phyloP scores from a whole-genome alignment of 2,797 vertebrate genomes.

The Acipenser ruthenus region DNA sequence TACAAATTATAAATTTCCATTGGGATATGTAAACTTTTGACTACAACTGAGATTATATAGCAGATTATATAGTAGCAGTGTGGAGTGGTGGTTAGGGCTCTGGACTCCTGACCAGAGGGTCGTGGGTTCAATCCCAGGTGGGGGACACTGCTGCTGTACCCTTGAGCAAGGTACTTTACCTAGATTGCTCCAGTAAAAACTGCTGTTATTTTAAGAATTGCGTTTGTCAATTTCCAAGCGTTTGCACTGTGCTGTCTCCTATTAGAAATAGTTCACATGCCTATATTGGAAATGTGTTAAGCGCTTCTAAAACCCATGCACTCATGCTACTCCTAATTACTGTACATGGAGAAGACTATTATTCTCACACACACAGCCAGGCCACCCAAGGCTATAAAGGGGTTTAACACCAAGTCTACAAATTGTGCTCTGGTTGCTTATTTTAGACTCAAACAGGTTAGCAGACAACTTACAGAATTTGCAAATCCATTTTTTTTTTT shows the following conservation, averaged over 20 bases:
- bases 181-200: no score
- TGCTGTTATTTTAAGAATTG: neutral
- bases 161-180: no score
- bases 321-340: neutral
- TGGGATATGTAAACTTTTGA: no score
- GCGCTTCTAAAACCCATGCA: neutral
- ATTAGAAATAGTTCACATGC: conserved; percentile 2
- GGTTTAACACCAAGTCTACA: neutral
- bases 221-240: neutral
- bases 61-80: neutral
- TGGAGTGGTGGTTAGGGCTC: no score
- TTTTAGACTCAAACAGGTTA: neutral
- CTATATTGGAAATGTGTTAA: neutral
- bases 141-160: no score
- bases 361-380: neutral
- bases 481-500: neutral
- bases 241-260: neutral
- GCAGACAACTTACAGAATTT: neutral
- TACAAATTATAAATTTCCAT: no score
- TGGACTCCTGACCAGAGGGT: no score
- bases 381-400: neutral
- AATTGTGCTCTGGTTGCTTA: neutral
- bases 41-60: neutral
- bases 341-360: neutral
- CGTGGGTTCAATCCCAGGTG: neutral